phyloP scores from a whole-genome alignment of 2,888 invertebrate species.

The Limnephilus auricula region DNA sequence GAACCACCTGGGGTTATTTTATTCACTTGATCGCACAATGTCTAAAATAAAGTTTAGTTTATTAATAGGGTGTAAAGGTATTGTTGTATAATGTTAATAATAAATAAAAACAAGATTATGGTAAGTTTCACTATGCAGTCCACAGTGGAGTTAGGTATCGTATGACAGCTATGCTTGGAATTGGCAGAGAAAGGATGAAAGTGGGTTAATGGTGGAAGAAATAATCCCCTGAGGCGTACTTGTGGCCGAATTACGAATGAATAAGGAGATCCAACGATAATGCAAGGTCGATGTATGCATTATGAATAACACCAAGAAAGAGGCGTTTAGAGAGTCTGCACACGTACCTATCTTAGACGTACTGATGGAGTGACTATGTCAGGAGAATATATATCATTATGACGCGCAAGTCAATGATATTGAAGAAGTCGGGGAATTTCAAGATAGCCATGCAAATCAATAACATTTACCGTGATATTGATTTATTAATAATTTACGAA shows the following conservation, averaged over 20 bases:
- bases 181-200: background rate
- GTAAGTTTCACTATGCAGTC: no score
- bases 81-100: no score
- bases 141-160: no score
- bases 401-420: background rate
- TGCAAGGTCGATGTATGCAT: background rate
- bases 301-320: background rate
- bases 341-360: background rate
- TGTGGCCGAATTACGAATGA: background rate
- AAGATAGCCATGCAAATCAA: background rate
- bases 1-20: no score
- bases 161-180: no score
- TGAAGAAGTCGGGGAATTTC: background rate
- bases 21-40: no score
- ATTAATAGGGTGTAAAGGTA: no score
- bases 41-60: no score
- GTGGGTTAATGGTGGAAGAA: background rate
- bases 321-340: background rate
- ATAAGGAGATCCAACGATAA: background rate
- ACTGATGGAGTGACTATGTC: background rate
- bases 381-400: background rate
- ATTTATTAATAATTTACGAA: background rate
- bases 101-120: no score
- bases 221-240: background rate
- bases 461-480: no score